Base-by-base conservation (phyloP, 2,113 vertebrate species). In the Brachyhypopomus gauderio region DNA sequence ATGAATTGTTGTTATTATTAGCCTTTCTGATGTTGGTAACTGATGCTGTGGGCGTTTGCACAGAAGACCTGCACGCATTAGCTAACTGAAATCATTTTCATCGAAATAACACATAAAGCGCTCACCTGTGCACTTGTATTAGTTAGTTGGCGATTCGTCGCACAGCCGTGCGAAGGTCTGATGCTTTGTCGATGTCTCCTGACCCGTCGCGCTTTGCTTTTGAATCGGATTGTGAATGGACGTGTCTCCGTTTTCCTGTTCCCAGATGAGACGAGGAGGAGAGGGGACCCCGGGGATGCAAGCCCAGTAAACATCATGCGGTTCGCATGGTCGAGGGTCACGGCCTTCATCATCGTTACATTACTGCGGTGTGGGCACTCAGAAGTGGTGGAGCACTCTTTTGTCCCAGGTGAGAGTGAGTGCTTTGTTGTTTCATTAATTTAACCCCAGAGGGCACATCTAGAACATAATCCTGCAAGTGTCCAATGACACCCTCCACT, bases 361-460 rank as follows among this genome's bases (percentile, higher is more conserved):
- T 88, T 95, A 79, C 89, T 97, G 85, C 90, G 89, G 84, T 87
- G 94, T 81, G 92, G 90, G 38, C 87, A 74, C 20, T 86, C 89
- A 48, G 94, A 95, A 55, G 89, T 92, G 8, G 80, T 89, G 82
- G 91, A 94, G 69, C 90, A 92, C 38, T 93, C 95, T 81, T 87
- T 94, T 75, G 93, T 95, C 87, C 94, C 95, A 97, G 97, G 97
- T 99, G 96, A 89, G 94, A 86, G 1, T 64, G 22, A 41, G 27
- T 69, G 58, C 48, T 55, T 23, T 69, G 30, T 77, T 52, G 23
- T 63, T 17, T 27, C 9, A 27, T 58, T 9, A 34, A 27, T 34
- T 22, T 23, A 67, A 7, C 23, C 41, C 56, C 16, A 69, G 20
- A 12, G 5, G 27, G 23, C 36, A 23, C 48, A 56, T 34, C 72